A percentile compares a stretch with the other conserved stretches of the same genome.
Evolutionary conservation across 2,113 vertebrate genomes (phyloP).

Genomic region (Microcebus griseorufus): DNA sequence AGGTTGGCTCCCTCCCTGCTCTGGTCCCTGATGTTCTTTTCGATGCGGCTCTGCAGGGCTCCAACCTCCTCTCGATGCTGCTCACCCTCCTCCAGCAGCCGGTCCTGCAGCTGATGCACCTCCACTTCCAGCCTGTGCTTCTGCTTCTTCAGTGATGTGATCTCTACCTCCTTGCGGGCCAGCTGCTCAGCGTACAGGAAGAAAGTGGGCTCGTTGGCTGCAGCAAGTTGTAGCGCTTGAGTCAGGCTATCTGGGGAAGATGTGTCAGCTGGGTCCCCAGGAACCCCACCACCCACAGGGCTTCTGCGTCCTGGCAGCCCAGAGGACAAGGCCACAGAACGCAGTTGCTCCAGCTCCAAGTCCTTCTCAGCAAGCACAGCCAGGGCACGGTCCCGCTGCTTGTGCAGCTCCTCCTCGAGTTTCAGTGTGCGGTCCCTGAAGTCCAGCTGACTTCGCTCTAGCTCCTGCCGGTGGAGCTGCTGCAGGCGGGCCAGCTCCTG

Average conservation of each 20-base stretch:
- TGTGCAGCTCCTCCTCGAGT: conserved; percentile 95
- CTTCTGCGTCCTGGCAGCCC: conserved; percentile 68
- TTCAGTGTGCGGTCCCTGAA: conserved; percentile 88
- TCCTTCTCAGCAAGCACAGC: conserved; percentile 94
- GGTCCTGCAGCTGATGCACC: conserved; percentile 88
- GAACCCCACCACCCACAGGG: accelerated
- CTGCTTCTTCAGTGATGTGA: conserved; percentile 87
- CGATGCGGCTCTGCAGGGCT: conserved; percentile 82
- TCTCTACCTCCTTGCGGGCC: conserved; percentile 93
- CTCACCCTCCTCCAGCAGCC: conserved; percentile 86
- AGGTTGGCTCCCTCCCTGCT: conserved; percentile 95
- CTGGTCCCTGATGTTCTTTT: conserved; percentile 89
- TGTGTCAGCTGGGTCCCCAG: accelerated
- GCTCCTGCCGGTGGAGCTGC: conserved; percentile 89
- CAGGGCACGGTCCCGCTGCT: conserved; percentile 93
- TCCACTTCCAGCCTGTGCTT: conserved; percentile 90
- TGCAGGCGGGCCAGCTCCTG: conserved; percentile 84
- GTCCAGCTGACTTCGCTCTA: conserved; percentile 85
- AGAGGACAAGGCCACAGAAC: conserved; percentile 66
- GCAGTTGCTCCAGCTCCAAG: conserved; percentile 91
- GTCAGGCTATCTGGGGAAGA: conserved; percentile 79
- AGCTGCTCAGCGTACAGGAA: conserved; percentile 95
- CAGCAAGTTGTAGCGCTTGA: conserved; percentile 84
- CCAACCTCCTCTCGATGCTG: conserved; percentile 86
- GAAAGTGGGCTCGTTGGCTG: conserved; percentile 88